phyloP scores from a whole-genome alignment of 1,140 invertebrate species.

The Orchesella cincta region DNA sequence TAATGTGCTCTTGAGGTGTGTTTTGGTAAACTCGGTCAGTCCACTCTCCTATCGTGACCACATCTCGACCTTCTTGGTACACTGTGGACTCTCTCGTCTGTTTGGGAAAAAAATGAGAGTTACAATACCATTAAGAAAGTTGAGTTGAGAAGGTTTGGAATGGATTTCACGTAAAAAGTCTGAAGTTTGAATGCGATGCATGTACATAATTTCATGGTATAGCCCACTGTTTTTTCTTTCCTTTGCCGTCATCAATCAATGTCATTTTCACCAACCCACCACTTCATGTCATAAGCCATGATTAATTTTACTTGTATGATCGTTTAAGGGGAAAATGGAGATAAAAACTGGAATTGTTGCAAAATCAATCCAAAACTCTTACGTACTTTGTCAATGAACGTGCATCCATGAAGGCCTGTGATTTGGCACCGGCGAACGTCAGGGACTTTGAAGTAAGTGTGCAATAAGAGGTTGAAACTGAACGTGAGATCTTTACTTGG shows the following conservation, averaged over 20 bases:
- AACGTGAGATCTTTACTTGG: slow-evolving; percentile 85
- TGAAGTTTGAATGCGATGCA: not conserved
- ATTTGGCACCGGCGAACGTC: slow-evolving; percentile 88
- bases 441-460: slow-evolving; percentile 94
- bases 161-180: no score
- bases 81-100: slow-evolving; percentile 77
- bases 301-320: slow-evolving; percentile 18
- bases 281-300: slow-evolving; percentile 11
- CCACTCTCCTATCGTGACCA: slow-evolving; percentile 85
- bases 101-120: slow-evolving; percentile 47
- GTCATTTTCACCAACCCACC: slow-evolving; percentile 25
- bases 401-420: slow-evolving; percentile 85
- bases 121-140: slow-evolving; percentile 3
- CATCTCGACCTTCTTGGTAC: slow-evolving; percentile 83
- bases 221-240: not conserved
- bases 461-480: slow-evolving; percentile 88
- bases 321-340: slow-evolving; percentile 7
- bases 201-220: not conserved
- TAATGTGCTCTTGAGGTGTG: slow-evolving; percentile 86
- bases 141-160: no score
- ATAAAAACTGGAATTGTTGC: slow-evolving; percentile 4
- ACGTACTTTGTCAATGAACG: slow-evolving; percentile 87
- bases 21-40: slow-evolving; percentile 91
- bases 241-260: slow-evolving; percentile 23
- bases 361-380: not conserved